phyloP scores from a whole-genome alignment of 1,140 invertebrate species.

The Episyrphus balteatus region DNA sequence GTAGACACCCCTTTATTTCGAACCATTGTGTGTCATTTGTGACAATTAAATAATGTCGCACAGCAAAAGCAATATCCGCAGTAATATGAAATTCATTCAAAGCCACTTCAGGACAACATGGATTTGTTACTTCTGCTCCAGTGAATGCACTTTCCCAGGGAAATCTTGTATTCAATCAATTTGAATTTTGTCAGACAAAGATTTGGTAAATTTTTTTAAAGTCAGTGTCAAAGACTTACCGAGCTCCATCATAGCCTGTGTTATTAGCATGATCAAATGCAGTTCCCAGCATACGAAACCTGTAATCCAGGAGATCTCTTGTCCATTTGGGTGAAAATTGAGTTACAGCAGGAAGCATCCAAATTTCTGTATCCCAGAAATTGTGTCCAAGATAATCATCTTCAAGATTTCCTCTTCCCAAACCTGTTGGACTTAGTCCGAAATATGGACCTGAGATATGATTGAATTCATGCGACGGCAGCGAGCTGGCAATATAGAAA shows the following conservation, averaged over 20 bases:
- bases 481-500: conserved; percentile 43
- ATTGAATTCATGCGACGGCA: conserved; percentile 38
- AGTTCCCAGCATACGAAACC: conserved; percentile 12
- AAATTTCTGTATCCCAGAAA: conserved; percentile 36
- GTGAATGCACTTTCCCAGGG: conserved; percentile 50
- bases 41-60: conserved; percentile 40
- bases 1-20: conserved; percentile 37
- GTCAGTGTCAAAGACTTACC: conserved; percentile 8
- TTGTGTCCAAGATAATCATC: conserved; percentile 32
- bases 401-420: conserved; percentile 39
- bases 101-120: conserved; percentile 43
- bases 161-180: conserved; percentile 13
- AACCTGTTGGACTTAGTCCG: conserved; percentile 44
- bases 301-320: conserved; percentile 22
- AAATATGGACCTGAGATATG: conserved; percentile 38
- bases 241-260: conserved; percentile 22
- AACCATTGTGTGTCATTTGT: conserved; percentile 40
- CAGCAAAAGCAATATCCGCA: conserved; percentile 42
- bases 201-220: neutral
- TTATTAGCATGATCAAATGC: conserved; percentile 23
- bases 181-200: neutral
- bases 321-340: conserved; percentile 20
- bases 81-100: conserved; percentile 44
- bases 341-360: conserved; percentile 28
- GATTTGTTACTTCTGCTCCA: conserved; percentile 43